phyloP scores from a whole-genome alignment of 2,888 invertebrate species.

The Ophioninae sp. region DNA sequence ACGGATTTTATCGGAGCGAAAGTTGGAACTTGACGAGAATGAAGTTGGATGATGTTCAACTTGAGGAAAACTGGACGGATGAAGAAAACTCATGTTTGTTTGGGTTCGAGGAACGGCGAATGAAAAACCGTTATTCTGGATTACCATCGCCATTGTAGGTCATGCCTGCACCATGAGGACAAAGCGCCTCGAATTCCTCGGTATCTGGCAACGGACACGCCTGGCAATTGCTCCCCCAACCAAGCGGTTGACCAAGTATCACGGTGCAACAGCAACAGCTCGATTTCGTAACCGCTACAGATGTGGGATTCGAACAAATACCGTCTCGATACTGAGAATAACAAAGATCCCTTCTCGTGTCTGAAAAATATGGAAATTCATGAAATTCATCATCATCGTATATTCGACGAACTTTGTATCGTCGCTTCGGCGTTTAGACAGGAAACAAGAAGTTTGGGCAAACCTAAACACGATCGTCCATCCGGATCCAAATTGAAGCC shows the following conservation, averaged over 20 bases:
- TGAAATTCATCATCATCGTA: conserved; percentile 43
- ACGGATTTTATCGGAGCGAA: not conserved
- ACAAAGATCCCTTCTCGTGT: conserved; percentile 91
- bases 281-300: conserved; percentile 90
- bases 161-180: conserved; percentile 90
- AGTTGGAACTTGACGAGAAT: not conserved
- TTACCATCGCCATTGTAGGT: conserved; percentile 90
- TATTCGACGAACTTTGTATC: not conserved
- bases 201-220: conserved; percentile 88
- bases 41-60: not conserved
- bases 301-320: conserved; percentile 89
- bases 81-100: too few relatives aligned
- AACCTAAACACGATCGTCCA: conserved; percentile 90
- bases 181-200: conserved; percentile 87
- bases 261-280: conserved; percentile 92
- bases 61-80: not conserved
- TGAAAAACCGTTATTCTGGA: not conserved
- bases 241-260: conserved; percentile 86
- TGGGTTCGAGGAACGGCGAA: not conserved
- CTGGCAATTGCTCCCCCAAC: conserved; percentile 91
- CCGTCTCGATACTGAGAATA: conserved; percentile 90
- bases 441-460: conserved; percentile 56
- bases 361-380: conserved; percentile 83
- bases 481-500: conserved; percentile 88
- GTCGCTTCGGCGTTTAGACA: not conserved